These are phyloP conservation scores for Glaucopsyche alexis DNA, from an alignment of 2,888 invertebrate species.

Conservation along the genomic window DNA sequence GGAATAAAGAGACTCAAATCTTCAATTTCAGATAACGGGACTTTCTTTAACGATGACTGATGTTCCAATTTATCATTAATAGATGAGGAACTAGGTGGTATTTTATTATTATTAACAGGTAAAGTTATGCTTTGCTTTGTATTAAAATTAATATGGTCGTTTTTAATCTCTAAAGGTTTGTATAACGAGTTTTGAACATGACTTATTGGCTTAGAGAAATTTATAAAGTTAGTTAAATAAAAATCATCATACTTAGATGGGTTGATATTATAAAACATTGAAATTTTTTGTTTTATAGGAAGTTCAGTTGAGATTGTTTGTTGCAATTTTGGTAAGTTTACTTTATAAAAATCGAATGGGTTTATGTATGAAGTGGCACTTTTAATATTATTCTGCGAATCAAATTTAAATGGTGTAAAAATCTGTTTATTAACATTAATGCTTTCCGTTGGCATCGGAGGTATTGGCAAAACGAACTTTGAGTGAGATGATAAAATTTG, in stretches of 20 bases:
- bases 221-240: neutral
- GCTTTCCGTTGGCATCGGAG: conserved; percentile 50
- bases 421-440: conserved; percentile 53
- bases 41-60: conserved; percentile 45
- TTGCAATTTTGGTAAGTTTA: conserved; percentile 31
- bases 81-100: conserved; percentile 37
- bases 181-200: neutral
- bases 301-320: conserved; percentile 18
- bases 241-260: conserved; percentile 7
- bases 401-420: conserved; percentile 51
- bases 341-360: conserved; percentile 39
- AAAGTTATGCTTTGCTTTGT: neutral
- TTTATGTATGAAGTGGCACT: conserved; percentile 41
- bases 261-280: neutral
- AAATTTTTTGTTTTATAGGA: conserved; percentile 6
- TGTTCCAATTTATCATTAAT: conserved; percentile 43
- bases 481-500: conserved; percentile 46
- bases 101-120: conserved; percentile 32
- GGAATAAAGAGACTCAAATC: conserved; percentile 55
- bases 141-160: neutral
- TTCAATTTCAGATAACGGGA: conserved; percentile 48
- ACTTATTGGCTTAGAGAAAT: neutral
- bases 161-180: neutral
- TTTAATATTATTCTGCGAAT: conserved; percentile 52
- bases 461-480: conserved; percentile 48